Evolutionary conservation across 2,113 vertebrate genomes (phyloP), one percentile per base, ranked within the genome.

Genomic region (Sapayoa aenigma): DNA sequence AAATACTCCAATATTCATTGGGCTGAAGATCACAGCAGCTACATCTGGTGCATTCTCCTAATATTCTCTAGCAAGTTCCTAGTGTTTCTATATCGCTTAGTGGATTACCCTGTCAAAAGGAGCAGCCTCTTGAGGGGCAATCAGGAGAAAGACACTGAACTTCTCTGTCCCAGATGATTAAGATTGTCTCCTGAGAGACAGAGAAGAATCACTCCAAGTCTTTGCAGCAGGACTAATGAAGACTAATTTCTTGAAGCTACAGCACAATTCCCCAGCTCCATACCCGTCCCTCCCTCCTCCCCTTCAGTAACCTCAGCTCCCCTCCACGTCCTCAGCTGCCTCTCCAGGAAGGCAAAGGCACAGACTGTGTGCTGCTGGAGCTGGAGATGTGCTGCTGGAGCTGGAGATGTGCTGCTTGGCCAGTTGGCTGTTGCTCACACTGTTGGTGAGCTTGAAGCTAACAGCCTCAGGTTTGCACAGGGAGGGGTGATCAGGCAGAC

Each of bases 111-210:
- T 22, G 35, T 25, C 35, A 75, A 66, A 71, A 92, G n/a, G 11
- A 87, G 28, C 58, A 82, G 62, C 35, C 23, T 92, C 49, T 82
- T n/a, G 35, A 87, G 76, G 49, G 39, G 47, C 72, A 89, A 47
- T 84, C 41, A 77, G 56, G 35, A 77, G 37, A 71, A 69, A 90
- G 76, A 25, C 25, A 33, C 30, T 8, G 9, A 90, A 68, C 2
- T 33, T 17, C 39, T 37, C 47, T 82, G 68, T 72, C 91, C 59
- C 60, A 76, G 58, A 90, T 96, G 94, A 96, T 96, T 96, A 96
- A 94, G 65, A 42, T 30, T 25, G 44, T 89, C 56, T 94, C 47
- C 37, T 52, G 44, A 84, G 50, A 92, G 89, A 81, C 42, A 81
- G 49, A 90, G 94, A 85, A 88, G 72, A 88, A 93, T 74, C 35